Conservation (phyloP, 92 coral and sea anemone genomes). For the Paramuricea clavata region DNA sequence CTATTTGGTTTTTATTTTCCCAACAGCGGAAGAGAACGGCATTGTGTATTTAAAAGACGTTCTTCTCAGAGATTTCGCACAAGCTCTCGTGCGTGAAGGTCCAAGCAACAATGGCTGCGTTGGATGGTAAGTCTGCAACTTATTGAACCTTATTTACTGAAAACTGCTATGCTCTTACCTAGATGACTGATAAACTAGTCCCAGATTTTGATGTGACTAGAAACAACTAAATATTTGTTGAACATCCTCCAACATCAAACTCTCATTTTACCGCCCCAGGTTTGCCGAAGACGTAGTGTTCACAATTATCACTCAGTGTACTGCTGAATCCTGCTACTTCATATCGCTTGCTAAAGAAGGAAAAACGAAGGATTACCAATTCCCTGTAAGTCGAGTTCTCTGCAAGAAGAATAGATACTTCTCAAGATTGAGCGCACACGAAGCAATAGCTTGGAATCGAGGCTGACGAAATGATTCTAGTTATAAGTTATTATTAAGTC, state of each 20-base stretch:
- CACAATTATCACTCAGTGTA: constrained; percentile 74
- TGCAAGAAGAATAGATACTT: no score
- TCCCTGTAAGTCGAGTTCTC: constrained; percentile 87
- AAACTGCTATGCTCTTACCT: no score
- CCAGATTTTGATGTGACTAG: no score
- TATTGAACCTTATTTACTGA: no score
- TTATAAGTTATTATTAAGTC: no score
- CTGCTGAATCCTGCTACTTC: constrained; percentile 68
- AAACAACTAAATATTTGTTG: no score
- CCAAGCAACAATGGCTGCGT: constrained; percentile 36
- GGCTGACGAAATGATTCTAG: no score
- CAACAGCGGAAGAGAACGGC: constrained; percentile 38
- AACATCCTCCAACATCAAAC: no score
- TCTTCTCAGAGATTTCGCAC: constrained; percentile 35
- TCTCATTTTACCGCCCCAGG: constrained; percentile 44
- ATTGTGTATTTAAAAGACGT: constrained; percentile 30
- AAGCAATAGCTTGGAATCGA: no score
- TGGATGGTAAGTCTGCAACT: constrained; percentile 50
- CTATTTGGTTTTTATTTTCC: not conserved
- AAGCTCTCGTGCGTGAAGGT: not conserved
- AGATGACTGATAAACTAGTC: no score
- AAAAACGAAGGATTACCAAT: constrained; percentile 67
- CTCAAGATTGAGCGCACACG: not conserved
- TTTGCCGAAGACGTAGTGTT: constrained; percentile 82
- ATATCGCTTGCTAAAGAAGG: constrained; percentile 66